These are phyloP conservation scores for Coregonus sp. DNA, from an alignment of 2,797 vertebrate species.

Conservation along the genomic window DNA sequence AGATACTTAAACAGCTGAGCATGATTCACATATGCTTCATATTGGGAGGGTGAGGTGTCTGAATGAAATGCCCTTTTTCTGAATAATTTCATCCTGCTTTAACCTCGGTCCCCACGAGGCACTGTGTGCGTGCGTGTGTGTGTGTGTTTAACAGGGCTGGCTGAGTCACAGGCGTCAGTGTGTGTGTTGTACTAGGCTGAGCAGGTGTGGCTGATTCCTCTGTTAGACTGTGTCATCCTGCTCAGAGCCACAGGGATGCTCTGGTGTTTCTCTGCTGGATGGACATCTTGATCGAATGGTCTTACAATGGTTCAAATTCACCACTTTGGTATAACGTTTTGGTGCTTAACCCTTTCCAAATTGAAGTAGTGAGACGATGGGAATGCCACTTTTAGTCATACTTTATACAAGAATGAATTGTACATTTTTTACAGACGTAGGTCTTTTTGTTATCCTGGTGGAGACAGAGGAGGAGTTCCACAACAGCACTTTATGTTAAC, in stretches of 20 bases:
- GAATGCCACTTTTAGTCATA: neutral
- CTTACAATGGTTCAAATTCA: neutral
- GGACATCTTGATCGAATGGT: neutral
- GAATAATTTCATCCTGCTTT: conserved; percentile 25
- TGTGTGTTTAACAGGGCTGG: neutral
- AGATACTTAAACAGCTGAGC: conserved; percentile 18
- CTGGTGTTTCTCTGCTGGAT: neutral
- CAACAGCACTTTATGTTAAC: neutral
- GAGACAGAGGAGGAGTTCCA: neutral
- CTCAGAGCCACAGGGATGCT: neutral
- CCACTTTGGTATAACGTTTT: neutral
- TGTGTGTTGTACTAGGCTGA: neutral
- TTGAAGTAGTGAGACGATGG: neutral
- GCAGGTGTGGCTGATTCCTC: conserved; percentile 1
- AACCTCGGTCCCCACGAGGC: neutral
- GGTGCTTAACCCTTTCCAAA: neutral
- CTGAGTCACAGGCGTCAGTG: neutral
- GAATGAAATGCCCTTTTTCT: conserved; percentile 15
- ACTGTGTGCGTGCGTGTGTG: neutral
- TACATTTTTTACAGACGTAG: no score
- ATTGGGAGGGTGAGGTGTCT: conserved; percentile 3
- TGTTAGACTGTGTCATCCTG: neutral
- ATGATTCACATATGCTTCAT: conserved; percentile 25
- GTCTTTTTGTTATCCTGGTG: no score
- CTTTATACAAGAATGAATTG: neutral